Percentiles rank a stretch among this genome's conserved stretches.
These are phyloP conservation scores for Trogon melanurus DNA, from an alignment of 2,113 vertebrate species.

Conservation along the genomic window DNA sequence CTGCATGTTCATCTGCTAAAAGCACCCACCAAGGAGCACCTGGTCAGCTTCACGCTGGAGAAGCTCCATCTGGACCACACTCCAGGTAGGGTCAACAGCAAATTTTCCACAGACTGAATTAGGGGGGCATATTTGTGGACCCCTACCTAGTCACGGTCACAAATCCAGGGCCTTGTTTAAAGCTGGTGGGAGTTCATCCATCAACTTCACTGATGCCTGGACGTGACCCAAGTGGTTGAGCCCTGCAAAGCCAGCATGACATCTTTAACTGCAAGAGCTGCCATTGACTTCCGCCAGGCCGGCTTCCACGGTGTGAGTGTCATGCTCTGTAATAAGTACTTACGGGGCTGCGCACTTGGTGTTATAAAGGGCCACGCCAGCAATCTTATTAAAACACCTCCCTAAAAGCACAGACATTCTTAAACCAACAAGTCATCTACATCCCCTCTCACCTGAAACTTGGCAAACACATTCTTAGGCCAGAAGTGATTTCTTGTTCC, in stretches of 20 bases:
- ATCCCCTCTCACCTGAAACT: not conserved
- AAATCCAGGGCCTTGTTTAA: not conserved
- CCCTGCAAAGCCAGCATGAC: not conserved
- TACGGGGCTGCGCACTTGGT: not conserved
- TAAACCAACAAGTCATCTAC: constrained; percentile 26
- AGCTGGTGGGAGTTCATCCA: not conserved
- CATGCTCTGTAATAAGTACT: not conserved
- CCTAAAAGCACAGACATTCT: constrained; percentile 30
- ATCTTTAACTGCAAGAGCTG: not conserved
- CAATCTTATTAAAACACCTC: not conserved
- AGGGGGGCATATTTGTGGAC: not conserved
- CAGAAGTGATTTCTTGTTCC: constrained; percentile 39
- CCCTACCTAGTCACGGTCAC: not conserved
- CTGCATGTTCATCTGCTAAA: not conserved
- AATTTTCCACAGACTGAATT: not conserved
- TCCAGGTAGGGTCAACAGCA: not conserved
- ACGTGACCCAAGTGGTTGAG: not conserved
- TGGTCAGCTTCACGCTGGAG: not conserved
- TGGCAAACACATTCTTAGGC: constrained; percentile 28
- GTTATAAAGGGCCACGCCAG: not conserved
- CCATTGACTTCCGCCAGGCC: fast-evolving
- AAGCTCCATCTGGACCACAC: not conserved
- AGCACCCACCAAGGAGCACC: not conserved
- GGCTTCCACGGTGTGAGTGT: not conserved
- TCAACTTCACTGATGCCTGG: not conserved